Conservation (phyloP, 2,888 invertebrate species). For the Chelonus formosanus region DNA sequence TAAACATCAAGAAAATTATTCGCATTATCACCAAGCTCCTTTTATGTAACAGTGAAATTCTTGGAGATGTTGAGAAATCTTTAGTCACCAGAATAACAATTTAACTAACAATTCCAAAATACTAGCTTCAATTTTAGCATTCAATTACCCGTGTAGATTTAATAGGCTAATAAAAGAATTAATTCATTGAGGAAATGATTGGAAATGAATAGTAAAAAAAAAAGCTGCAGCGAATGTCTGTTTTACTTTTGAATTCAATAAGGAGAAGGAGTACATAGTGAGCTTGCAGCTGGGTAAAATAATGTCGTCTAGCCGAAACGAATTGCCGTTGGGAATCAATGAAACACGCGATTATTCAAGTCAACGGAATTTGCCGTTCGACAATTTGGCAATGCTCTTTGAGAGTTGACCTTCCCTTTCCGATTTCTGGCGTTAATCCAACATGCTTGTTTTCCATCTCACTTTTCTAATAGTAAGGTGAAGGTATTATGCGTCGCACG, state of each 20-base stretch:
- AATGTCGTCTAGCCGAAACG: constrained; percentile 29
- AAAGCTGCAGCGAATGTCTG: constrained; percentile 14
- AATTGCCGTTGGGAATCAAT: constrained; percentile 45
- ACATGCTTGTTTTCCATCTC: constrained; percentile 37
- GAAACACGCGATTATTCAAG: constrained; percentile 50
- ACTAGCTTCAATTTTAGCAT: too few relatives aligned
- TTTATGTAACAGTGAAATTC: too few relatives aligned
- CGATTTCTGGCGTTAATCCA: constrained; percentile 48
- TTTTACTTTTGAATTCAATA: constrained; percentile 12
- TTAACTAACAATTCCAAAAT: too few relatives aligned
- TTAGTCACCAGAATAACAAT: too few relatives aligned
- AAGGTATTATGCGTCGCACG: constrained; percentile 12
- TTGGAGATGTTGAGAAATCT: too few relatives aligned
- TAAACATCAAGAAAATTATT: too few relatives aligned
- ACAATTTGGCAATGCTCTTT: constrained; percentile 50
- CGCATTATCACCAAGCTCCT: too few relatives aligned
- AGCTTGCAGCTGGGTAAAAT: constrained; percentile 22
- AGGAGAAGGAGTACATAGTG: constrained; percentile 10
- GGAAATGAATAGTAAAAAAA: constrained; percentile 3
- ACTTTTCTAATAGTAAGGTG: not conserved
- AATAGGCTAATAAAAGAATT: constrained; percentile 5
- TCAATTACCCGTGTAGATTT: not conserved
- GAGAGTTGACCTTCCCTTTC: constrained; percentile 15
- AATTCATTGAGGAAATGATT: constrained; percentile 5
- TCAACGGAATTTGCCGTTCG: constrained; percentile 44